phyloP scores from a whole-genome alignment of 1,140 invertebrate genomes.

The Acromyrmex charruanus region DNA sequence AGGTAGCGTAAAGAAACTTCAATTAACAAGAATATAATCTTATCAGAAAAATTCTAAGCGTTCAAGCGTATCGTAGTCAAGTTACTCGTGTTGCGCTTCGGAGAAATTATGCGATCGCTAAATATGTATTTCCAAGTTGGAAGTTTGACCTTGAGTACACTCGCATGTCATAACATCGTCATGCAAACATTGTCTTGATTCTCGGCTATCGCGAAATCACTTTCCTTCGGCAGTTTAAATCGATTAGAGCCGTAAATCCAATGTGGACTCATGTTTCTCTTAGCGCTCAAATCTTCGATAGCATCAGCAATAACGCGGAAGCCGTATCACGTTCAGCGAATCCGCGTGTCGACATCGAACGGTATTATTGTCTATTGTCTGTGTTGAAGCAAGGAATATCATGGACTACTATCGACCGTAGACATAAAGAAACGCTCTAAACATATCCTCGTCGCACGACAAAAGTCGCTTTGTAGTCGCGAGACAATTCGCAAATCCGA shows the following conservation, averaged over 20 bases:
- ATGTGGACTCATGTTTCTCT: not conserved
- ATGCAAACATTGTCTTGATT: not conserved
- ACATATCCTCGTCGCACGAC: not conserved
- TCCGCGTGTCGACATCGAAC: conserved; percentile 15
- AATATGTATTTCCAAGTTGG: conserved; percentile 35
- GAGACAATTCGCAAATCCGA: not conserved
- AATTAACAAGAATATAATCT: not conserved
- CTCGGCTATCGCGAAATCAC: not conserved
- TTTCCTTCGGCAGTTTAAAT: not conserved
- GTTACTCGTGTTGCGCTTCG: conserved; percentile 20
- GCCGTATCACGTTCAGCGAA: conserved; percentile 4
- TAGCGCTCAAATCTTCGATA: not conserved
- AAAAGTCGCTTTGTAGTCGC: not conserved
- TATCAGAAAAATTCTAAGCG: not conserved
- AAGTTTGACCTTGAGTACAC: conserved; percentile 35
- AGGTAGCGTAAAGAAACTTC: not conserved
- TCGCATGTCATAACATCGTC: not conserved
- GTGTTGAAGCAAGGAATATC: not conserved
- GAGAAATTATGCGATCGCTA: conserved; percentile 32
- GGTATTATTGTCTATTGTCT: not conserved
- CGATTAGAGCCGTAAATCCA: not conserved
- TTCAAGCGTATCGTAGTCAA: not conserved
- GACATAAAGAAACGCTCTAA: not conserved
- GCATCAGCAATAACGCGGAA: conserved; percentile 10
- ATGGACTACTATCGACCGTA: not conserved